Conservation (phyloP, 2,888 invertebrate genomes). For the Bembecia ichneumoniformis region DNA sequence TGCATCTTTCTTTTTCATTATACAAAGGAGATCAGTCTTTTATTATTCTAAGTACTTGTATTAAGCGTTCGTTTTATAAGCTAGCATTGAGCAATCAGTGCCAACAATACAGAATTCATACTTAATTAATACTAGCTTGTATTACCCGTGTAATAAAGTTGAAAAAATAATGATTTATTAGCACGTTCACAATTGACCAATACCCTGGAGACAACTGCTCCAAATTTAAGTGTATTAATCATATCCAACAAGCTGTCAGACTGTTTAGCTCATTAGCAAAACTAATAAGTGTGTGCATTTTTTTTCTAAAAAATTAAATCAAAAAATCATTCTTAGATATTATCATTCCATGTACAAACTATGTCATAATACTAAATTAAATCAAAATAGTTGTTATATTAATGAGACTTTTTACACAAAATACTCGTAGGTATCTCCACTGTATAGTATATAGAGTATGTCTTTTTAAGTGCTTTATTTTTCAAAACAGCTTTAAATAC, state of each 20-base stretch:
- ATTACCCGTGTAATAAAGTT: not conserved
- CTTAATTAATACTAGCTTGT: not conserved
- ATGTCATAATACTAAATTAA: no score
- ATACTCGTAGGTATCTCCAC: no score
- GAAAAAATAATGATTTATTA: slow-evolving; percentile 11
- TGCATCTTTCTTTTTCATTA: not conserved
- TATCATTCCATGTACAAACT: no score
- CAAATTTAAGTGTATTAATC: not conserved
- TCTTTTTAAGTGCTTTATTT: no score
- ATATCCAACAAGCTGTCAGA: not conserved
- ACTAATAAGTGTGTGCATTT: slow-evolving; percentile 4
- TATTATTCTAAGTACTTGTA: not conserved
- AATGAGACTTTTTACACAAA: no score
- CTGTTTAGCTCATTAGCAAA: not conserved
- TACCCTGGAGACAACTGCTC: slow-evolving; percentile 9
- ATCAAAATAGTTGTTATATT: no score
- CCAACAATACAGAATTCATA: not conserved
- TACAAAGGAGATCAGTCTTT: not conserved
- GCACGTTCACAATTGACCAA: slow-evolving; percentile 12
- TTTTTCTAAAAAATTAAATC: no score
- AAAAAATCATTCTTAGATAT: no score
- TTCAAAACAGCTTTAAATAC: no score
- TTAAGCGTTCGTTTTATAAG: not conserved
- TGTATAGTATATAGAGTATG: no score
- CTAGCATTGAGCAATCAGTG: not conserved